Base-by-base conservation (phyloP, 2,113 vertebrate genomes). In the Ochotona curzoniae region DNA sequence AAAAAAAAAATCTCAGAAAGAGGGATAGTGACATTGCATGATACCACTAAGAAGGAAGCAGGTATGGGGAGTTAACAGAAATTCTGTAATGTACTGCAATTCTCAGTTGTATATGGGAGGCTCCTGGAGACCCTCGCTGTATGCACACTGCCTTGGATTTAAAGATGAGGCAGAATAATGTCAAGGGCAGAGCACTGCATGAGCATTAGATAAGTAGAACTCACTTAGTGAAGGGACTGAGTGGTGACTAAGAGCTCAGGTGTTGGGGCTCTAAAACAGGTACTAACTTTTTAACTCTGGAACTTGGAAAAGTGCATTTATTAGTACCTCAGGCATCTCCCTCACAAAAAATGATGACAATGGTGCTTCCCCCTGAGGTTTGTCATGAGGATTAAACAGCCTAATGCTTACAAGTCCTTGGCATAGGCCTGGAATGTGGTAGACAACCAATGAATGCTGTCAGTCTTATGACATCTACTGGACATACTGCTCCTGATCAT, bases 141-240 rank as follows among this genome's bases (percentile, higher is more conserved):
- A 61, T 32, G 23, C 35, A 28, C 4, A 49, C 25, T 69, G 90
- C 44, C 63, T 74, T 8, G 14, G 7, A 9, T 8, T 23, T 60
- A 12, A 51, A 54, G 26, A 17, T 23, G 4, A 2, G 17, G 30
- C 20, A 5, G 5, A 30, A 18, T 11, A 10, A 4, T 57, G 8
- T 2, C 44, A 20, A 18, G 1, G 6, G 35, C 4, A 1, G 11
- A 1, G 14, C 0, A 0, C 23, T 5, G 8, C 30, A 23, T 64
- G 32, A 64, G 35, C 23, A 25, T 54, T 5, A 26, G 11, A 4
- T 60, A 15, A 83, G 13, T 23, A 32, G 5, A 14, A 10, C 67
- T 75, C 66, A 63, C 13, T 75, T 64, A 69, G 79, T 15, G 20
- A 87, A 79, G 21, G 35, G 28, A 38, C 25, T 5, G 23, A 57